A percentile compares a stretch with the other conserved stretches of the same genome.
phyloP scores from a whole-genome alignment of 1,140 invertebrate species.

The Achroia grisella region DNA sequence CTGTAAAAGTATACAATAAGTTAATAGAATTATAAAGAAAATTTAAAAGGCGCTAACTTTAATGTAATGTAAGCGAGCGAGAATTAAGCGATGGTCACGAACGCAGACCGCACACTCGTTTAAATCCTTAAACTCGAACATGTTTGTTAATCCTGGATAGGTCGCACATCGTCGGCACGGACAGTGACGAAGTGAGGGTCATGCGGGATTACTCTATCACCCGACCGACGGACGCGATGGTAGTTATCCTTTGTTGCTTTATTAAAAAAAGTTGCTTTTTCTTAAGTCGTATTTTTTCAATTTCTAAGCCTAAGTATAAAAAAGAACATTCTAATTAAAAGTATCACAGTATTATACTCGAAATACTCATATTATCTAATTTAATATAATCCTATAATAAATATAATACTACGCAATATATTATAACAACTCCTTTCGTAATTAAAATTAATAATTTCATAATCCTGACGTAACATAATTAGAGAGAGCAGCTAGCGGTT shows the following conservation, averaged over 20 bases:
- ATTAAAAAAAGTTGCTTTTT: conserved; percentile 7
- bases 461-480: conserved; percentile 13
- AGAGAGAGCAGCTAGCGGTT: conserved; percentile 9
- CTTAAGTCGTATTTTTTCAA: too few relatives aligned
- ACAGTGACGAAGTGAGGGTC: conserved; percentile 59
- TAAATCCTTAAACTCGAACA: conserved; percentile 48
- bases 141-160: conserved; percentile 47
- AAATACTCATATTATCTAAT: too few relatives aligned
- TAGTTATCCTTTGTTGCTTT: conserved; percentile 14
- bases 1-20: too few relatives aligned
- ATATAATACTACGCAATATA: background rate
- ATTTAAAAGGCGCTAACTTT: too few relatives aligned
- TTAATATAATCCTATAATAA: background rate
- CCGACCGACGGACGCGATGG: conserved; percentile 7
- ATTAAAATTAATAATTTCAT: conserved; percentile 12
- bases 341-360: too few relatives aligned
- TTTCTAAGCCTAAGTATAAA: too few relatives aligned
- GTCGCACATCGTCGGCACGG: conserved; percentile 32
- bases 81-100: conserved; percentile 18
- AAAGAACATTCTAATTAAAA: too few relatives aligned
- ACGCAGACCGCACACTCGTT: conserved; percentile 30
- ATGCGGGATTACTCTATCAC: conserved; percentile 29
- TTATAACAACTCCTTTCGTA: background rate
- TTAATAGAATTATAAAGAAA: too few relatives aligned
- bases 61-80: conserved; percentile 3